Conservation (phyloP, 53 echinoderm and acorn worm species). For the Apostichopus leukothele region DNA sequence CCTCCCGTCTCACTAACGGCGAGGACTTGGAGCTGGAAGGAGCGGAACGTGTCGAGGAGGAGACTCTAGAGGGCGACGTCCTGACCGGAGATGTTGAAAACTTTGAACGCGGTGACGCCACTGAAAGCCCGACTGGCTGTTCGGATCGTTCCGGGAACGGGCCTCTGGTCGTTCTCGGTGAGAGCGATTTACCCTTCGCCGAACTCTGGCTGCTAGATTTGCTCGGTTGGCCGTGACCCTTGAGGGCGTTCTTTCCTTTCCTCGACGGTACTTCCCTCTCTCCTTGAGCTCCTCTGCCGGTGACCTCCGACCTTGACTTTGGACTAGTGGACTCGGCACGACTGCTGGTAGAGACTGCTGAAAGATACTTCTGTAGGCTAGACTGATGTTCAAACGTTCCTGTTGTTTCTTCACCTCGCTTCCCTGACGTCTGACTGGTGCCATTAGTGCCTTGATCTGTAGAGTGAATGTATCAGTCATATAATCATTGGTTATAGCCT, state of each 20-base stretch:
- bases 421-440: conserved; percentile 17
- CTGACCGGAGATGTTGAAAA: conserved; percentile 23
- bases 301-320: not conserved
- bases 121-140: not conserved
- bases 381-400: not conserved
- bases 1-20: not conserved
- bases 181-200: conserved; percentile 1
- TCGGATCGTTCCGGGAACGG: not conserved
- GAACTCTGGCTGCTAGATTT: conserved; percentile 3
- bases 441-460: conserved; percentile 3
- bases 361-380: conserved; percentile 13
- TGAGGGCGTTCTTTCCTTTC: conserved; percentile 17
- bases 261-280: not conserved
- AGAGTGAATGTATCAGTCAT: not conserved
- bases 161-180: conserved; percentile 6
- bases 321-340: not conserved
- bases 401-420: not conserved
- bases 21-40: conserved; percentile 25
- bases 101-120: conserved; percentile 10
- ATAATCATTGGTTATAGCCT: too few relatives aligned
- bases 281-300: not conserved
- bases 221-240: conserved; percentile 24
- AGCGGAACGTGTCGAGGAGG: conserved; percentile 2
- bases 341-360: not conserved
- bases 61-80: conserved; percentile 10